Conservation (phyloP, 2,888 invertebrate species). For the Torymus aiolomorphi region DNA sequence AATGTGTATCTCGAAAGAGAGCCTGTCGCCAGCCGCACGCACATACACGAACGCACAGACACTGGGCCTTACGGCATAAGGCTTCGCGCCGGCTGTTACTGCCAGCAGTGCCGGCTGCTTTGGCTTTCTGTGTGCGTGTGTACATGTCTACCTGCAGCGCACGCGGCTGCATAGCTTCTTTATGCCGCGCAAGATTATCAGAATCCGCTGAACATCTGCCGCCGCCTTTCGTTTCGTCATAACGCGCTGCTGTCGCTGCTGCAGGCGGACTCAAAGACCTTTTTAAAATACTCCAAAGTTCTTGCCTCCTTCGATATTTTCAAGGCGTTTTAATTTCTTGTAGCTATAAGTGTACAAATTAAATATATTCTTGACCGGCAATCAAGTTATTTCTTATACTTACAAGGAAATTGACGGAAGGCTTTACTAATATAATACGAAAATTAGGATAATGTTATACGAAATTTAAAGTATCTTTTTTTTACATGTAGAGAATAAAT, state of each 20-base stretch:
- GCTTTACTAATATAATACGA: too few species aligned
- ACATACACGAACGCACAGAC: constrained; percentile 16
- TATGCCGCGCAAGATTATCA: constrained; percentile 59
- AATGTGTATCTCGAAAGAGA: constrained; percentile 50
- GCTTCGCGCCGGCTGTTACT: too few species aligned
- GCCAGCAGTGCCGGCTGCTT: too few species aligned
- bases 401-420: too few species aligned
- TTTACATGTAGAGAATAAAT: too few species aligned
- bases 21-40: constrained; percentile 28
- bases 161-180: constrained; percentile 52
- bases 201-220: constrained; percentile 63
- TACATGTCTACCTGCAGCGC: constrained; percentile 32
- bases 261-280: constrained; percentile 9
- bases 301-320: neutral
- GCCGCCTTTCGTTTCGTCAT: constrained; percentile 55
- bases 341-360: too few species aligned
- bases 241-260: constrained; percentile 33
- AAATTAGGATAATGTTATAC: too few species aligned
- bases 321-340: too few species aligned
- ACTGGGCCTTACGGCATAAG: neutral
- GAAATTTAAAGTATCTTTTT: too few species aligned
- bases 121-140: neutral
- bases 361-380: too few species aligned
- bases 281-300: constrained; percentile 26
- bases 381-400: too few species aligned